Conservation (phyloP, 2,113 vertebrate species). For the Oncorhynchus mykiss region DNA sequence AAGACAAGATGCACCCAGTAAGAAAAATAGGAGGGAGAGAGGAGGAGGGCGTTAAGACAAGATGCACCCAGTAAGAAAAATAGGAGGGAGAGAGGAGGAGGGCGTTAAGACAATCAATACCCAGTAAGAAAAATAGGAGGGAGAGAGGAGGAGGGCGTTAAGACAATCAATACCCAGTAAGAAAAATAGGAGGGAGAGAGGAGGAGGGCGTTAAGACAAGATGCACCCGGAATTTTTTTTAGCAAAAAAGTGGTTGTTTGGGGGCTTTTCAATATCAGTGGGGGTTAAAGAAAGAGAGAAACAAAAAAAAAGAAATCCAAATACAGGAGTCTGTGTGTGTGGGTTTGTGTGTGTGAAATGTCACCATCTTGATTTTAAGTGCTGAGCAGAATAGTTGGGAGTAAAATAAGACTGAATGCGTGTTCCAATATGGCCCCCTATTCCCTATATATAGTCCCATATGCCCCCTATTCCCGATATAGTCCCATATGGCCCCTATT, state of each 20-base stretch:
- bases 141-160: too few species aligned
- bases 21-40: too few species aligned
- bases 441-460: too few species aligned
- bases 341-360: slow-evolving; percentile 78
- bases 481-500: too few species aligned
- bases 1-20: too few species aligned
- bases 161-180: neutral
- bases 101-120: too few species aligned
- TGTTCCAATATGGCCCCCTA: too few species aligned
- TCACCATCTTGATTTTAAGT: slow-evolving; percentile 89
- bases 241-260: slow-evolving; percentile 82
- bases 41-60: too few species aligned
- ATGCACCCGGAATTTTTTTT: slow-evolving; percentile 79
- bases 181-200: slow-evolving; percentile 78
- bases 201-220: slow-evolving; percentile 69
- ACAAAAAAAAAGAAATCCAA: slow-evolving; percentile 59
- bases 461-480: too few species aligned
- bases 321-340: slow-evolving; percentile 11
- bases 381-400: slow-evolving; percentile 92
- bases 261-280: slow-evolving; percentile 83
- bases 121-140: too few species aligned
- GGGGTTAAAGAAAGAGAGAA: slow-evolving; percentile 82
- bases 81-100: too few species aligned
- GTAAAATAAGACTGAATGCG: slow-evolving; percentile 83
- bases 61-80: too few species aligned